Conservation (phyloP, 2,888 invertebrate species). For the Amiota communis region DNA sequence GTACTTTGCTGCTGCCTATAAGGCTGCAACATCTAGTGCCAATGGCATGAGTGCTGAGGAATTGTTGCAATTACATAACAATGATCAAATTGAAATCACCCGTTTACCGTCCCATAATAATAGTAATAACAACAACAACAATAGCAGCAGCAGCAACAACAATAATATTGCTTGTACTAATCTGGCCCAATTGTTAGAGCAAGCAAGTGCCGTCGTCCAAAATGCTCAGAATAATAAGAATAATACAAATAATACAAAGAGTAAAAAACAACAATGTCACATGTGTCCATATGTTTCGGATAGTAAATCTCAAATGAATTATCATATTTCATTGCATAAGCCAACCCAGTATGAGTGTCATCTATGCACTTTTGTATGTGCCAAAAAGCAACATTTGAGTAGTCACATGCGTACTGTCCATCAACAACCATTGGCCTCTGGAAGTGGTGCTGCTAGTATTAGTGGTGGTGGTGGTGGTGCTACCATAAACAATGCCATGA, state of each 20-base stretch:
- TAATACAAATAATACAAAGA: constrained; percentile 55
- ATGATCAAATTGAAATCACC: constrained; percentile 71
- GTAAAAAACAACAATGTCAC: constrained; percentile 84
- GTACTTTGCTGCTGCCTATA: constrained; percentile 63
- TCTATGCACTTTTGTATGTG: constrained; percentile 87
- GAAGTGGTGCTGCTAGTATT: constrained; percentile 22
- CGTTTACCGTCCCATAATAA: constrained; percentile 61
- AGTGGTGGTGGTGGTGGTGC: constrained; percentile 26
- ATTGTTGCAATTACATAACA: constrained; percentile 64
- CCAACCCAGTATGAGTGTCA: constrained; percentile 80
- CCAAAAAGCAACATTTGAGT: constrained; percentile 85
- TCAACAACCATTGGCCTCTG: constrained; percentile 47
- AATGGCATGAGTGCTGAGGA: constrained; percentile 54
- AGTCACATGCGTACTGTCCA: constrained; percentile 83
- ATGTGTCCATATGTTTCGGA: constrained; percentile 90
- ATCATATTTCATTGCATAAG: constrained; percentile 88
- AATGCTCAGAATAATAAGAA: constrained; percentile 31
- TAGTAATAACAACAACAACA: constrained; percentile 30
- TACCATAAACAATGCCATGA: constrained; percentile 38
- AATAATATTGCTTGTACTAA: constrained; percentile 37
- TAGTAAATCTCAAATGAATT: constrained; percentile 88
- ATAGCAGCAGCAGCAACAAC: constrained; percentile 14
- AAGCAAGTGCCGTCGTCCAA: constrained; percentile 35
- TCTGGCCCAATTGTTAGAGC: constrained; percentile 46
- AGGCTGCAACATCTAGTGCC: constrained; percentile 48